Evolutionary conservation across 2,888 invertebrate genomes (phyloP).

Genomic region (Caenorhabditis auriculariae): DNA sequence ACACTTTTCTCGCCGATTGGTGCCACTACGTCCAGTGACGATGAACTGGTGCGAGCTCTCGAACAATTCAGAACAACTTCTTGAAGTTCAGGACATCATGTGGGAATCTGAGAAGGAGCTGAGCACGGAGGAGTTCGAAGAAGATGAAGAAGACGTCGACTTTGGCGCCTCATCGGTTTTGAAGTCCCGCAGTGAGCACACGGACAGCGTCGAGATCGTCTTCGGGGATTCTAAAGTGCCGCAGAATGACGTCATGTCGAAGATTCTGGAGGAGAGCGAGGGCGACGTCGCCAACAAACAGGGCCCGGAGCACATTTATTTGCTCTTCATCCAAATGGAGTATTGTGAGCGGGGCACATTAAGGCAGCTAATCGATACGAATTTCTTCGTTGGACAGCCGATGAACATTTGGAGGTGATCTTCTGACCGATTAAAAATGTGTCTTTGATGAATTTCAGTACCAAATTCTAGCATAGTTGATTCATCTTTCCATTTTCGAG

Average conservation of each 20-base stretch:
- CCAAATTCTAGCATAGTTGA: neutral
- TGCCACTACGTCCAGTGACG: neutral
- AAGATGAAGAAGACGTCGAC: conserved; percentile 1
- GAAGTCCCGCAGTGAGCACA: neutral
- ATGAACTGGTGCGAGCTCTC: neutral
- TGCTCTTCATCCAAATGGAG: conserved; percentile 78
- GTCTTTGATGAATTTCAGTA: neutral
- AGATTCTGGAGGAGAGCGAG: neutral
- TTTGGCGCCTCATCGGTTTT: neutral
- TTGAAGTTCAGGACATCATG: neutral
- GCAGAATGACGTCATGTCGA: too few species aligned
- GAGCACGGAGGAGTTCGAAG: conserved; percentile 5
- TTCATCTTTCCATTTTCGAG: too few species aligned
- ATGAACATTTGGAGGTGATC: conserved; percentile 70
- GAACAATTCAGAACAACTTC: neutral
- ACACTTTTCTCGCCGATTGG: neutral
- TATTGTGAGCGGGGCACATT: conserved; percentile 95
- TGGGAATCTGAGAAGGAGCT: conserved; percentile 10
- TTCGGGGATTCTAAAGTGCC: conserved; percentile 4
- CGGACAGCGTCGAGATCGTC: conserved; percentile 7
- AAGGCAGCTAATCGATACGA: conserved; percentile 68
- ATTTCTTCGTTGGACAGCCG: conserved; percentile 69
- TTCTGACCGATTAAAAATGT: neutral
- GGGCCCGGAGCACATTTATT: neutral
- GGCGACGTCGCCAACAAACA: neutral